Base-by-base conservation (phyloP, 2,113 vertebrate species). In the Lipotes vexillifer region DNA sequence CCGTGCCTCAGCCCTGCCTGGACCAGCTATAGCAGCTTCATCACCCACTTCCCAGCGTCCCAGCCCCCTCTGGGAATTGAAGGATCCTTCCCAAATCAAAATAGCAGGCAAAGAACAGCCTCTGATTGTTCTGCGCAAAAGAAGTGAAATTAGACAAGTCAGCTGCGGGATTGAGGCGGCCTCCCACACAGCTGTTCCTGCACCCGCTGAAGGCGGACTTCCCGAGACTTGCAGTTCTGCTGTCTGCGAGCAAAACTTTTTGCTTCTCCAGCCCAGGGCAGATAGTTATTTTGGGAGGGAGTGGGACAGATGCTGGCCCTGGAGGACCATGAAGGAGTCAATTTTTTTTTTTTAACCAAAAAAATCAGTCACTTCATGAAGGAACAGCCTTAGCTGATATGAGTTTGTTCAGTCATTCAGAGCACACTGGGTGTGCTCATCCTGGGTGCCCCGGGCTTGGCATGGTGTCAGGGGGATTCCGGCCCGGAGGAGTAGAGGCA, bases 81-180 rank as follows among this genome's bases (percentile, higher is more conserved):
- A 98, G 92, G 96, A 97, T 91, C 93, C 36, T 93, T 95, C 89
- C 59, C 95, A 97, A 95, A 97, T 98, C 96, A 98, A 98, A 98
- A 98, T 97, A 97, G 96, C 97, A 97, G 89, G 95, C 96, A 55
- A 95, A 97, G 98, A 98, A 97, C 97, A 97, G 95, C 97, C 55
- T 97, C n/a, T 88, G 96, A 98, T 98, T 97, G 97, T 97, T 98
- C 97, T 90, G 96, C 71, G 94, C 93, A 97, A 97, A 94, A 97
- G 97, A 88, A 92, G 97, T 93, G 87, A 97, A 98, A 98, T 97
- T 97, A 96, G 93, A 92, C 29, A 15, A 97, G 96, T 97, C 98
- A 98, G 97, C 98, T 98, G 97, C 65, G 97, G 94, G 97, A 93
- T 90, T 46, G 93, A 75, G 96, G 20, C 98, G 75, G 93, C 96